These are phyloP conservation scores for Drosophila nigromelanica DNA, from an alignment of 1,140 invertebrate species.

Conservation along the genomic window DNA sequence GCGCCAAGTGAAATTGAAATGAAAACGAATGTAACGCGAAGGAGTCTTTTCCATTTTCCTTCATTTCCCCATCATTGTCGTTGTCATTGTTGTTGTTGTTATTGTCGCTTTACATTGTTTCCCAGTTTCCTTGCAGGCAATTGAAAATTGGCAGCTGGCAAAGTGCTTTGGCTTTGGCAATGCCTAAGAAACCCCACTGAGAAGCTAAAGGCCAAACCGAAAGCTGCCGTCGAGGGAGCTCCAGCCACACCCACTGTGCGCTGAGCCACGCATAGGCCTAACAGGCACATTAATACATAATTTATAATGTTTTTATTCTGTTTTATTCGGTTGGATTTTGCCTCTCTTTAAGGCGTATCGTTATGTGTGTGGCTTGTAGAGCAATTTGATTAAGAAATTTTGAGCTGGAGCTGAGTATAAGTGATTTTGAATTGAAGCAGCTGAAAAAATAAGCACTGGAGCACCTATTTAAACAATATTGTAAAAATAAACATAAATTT, in stretches of 20 bases:
- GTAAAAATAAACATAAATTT: neutral
- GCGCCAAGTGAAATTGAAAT: constrained; percentile 77
- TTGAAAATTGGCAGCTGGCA: constrained; percentile 79
- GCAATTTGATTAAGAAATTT: constrained; percentile 46
- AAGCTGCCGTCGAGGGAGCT: constrained; percentile 25
- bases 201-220: constrained; percentile 33
- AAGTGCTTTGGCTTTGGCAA: constrained; percentile 48
- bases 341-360: constrained; percentile 34
- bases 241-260: constrained; percentile 23
- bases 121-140: constrained; percentile 54
- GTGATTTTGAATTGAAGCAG: constrained; percentile 22
- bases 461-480: neutral
- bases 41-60: constrained; percentile 42
- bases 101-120: constrained; percentile 44
- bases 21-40: constrained; percentile 63
- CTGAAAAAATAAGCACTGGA: neutral
- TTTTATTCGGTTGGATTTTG: constrained; percentile 51
- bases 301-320: constrained; percentile 80
- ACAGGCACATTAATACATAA: constrained; percentile 82
- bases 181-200: constrained; percentile 11
- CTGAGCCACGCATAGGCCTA: constrained; percentile 50
- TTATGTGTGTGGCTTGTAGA: constrained; percentile 29
- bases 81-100: constrained; percentile 48
- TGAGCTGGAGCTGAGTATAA: constrained; percentile 11
- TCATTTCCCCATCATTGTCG: constrained; percentile 38